Evolutionary conservation across 2,888 invertebrate species (phyloP), one percentile per base, ranked within the genome.

Genomic region (Ernsta delagoae): DNA sequence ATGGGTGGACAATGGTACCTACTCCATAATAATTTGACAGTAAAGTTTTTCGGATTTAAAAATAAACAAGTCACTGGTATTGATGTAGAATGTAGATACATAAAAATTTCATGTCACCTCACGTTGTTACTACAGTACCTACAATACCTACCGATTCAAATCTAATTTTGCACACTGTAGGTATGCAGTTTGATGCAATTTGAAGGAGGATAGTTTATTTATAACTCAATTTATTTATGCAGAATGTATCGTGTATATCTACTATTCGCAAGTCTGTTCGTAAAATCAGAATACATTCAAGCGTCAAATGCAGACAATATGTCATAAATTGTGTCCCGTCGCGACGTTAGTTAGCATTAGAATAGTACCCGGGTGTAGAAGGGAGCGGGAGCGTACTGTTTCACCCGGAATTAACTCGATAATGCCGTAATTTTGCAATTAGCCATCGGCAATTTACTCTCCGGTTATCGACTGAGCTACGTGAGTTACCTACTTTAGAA

Each of bases 401-500:
- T 90, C 92, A 87, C 80, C 85, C 86, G 83, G 87, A 90, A 90
- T 90, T 90, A 90, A 90, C 87, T 87, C 84, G 89, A 87, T 92
- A 90, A 92, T 91, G 83, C 84, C 83, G 84, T 92, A 92, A 92
- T 90, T 89, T 89, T 86, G 83, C 89, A 90, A 91, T 91, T 90
- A 92, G 83, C 83, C 78, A 83, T 82, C 79, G 83, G 79, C 85
- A 87, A 89, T 88, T 92, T 87, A 81, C 84, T 85, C 80, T 84
- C 76, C 76, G 79, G 79, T 87, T 86, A 85, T 84, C 82, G 81
- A 78, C 78, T 74, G 39, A 43, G 62, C 68, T 68, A 59, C 62
- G 73, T 78, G 76, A 77, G 79, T 77, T 78, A 79, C 72, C 62
- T 57, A 70, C 72, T 70, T 62, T 16, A 16, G 16, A 16, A 16